phyloP scores from a whole-genome alignment of 2,888 invertebrate genomes.

The Linhomoeus sp. region DNA sequence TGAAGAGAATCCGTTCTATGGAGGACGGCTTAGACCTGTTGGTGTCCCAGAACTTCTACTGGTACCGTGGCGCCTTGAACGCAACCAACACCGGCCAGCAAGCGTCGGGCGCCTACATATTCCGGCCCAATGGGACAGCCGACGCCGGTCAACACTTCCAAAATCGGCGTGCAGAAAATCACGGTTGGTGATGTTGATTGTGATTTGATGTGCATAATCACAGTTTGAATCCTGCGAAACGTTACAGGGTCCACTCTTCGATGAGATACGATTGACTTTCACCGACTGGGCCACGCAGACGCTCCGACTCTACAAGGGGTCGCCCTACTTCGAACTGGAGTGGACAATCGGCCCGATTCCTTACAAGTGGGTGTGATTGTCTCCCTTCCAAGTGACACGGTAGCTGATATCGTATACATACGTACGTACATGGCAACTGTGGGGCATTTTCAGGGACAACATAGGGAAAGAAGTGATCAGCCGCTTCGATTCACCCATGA shows the following conservation, averaged over 20 bases:
- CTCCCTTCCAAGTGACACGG: too few species aligned
- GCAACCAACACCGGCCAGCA: conserved; percentile 32
- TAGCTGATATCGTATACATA: too few species aligned
- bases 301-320: conserved; percentile 44
- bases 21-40: conserved; percentile 14
- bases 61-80: conserved; percentile 36
- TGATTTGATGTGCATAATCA: neutral
- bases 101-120: conserved; percentile 79
- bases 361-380: too few species aligned
- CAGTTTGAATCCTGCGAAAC: neutral
- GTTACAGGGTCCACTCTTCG: conserved; percentile 42
- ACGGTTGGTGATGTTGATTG: neutral
- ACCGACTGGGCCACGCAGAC: conserved; percentile 54
- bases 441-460: conserved; percentile 30
- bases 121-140: conserved; percentile 28
- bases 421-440: too few species aligned
- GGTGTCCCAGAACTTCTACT: conserved; percentile 46
- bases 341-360: conserved; percentile 41
- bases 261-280: conserved; percentile 52
- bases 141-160: conserved; percentile 1
- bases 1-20: conserved; percentile 34
- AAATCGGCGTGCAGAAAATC: neutral
- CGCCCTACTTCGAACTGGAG: conserved; percentile 36
- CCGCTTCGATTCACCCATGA: conserved; percentile 43
- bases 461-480: conserved; percentile 64